Percentiles rank a stretch among this genome's conserved stretches.
These are phyloP conservation scores for Variabilichromis moorii DNA, from an alignment of 2,113 vertebrate genomes.

Conservation along the genomic window DNA sequence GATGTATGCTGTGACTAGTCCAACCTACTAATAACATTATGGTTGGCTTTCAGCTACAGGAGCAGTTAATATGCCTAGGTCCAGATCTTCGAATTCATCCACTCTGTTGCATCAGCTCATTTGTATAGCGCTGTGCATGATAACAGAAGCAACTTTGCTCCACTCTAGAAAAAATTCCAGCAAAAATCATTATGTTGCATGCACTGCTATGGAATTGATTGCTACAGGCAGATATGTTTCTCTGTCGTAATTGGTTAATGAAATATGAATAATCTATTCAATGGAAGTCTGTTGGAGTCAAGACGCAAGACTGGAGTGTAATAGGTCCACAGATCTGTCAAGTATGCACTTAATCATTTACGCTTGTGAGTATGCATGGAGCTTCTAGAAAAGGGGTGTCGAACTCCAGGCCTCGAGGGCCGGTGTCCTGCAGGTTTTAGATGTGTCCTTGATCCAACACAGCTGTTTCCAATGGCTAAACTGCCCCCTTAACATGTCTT, in stretches of 20 bases:
- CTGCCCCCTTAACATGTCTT: neutral
- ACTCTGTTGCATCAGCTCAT: neutral
- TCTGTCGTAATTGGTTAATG: neutral
- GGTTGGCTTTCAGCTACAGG: neutral
- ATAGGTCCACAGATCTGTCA: neutral
- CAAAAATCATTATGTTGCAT: neutral
- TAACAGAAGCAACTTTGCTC: neutral
- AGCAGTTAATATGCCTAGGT: neutral
- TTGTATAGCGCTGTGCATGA: neutral
- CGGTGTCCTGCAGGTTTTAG: neutral
- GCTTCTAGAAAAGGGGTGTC: neutral
- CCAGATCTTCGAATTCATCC: neutral
- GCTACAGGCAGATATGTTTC: neutral
- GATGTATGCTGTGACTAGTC: neutral
- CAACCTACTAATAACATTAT: neutral
- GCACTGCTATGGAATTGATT: neutral
- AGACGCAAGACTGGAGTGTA: neutral
- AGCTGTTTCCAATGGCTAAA: neutral
- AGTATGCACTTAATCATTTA: neutral
- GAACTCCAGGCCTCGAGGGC: neutral
- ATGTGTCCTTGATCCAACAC: neutral
- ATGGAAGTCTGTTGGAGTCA: neutral
- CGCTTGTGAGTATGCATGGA: neutral
- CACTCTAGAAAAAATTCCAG: neutral
- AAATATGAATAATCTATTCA: neutral